Base-by-base conservation (phyloP, 2,797 vertebrate species). In the Balearica regulorum region DNA sequence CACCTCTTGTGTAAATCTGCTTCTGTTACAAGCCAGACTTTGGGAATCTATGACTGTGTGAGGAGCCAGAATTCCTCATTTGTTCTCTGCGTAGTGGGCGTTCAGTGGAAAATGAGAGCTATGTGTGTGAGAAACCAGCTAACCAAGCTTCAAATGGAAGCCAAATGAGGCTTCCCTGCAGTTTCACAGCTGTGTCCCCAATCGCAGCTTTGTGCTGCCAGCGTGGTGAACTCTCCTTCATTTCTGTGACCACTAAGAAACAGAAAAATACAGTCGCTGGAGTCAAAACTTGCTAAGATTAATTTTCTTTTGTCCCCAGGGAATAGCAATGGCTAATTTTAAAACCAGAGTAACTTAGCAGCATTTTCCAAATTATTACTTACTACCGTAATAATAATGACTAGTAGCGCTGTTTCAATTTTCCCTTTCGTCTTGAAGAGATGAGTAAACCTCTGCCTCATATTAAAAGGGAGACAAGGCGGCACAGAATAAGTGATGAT, bases 81-180 rank as follows among this genome's bases (percentile, higher is more conserved):
- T 96, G 82, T 92, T 95, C 87, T 89, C 54, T 37, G 58, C 25
- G 13, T 96, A 87, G 84, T 89, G 82, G 72, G 79, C 89, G 83
- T 93, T 95, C 88, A 93, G 71, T 73, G 79, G 93, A 89, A 96
- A 96, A 94, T 81, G 71, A 93, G 90, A 89, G 75, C 90, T 81
- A 43, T 69, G 39, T 76, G 71, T 80, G 28, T 88, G 90, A 95
- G 94, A 95, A 89, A 89, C 89, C 82, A 95, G 84, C 90, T 93
- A 96, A 90, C 82, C 79, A 92, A 93, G 78, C 87, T 96, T 96
- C 94, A 94, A 92, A 96, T 95, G 93, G 89, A 94, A 96, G 94
- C 90, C 92, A 96, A 89, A 93, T 95, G 89, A 95, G 78, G 81
- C 87, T 94, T 94, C 61, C 89, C 89, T 93, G 90, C 87, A 93